Evolutionary conservation across 2,797 vertebrate genomes (phyloP).

Genomic region (Poliocrania exsul): DNA sequence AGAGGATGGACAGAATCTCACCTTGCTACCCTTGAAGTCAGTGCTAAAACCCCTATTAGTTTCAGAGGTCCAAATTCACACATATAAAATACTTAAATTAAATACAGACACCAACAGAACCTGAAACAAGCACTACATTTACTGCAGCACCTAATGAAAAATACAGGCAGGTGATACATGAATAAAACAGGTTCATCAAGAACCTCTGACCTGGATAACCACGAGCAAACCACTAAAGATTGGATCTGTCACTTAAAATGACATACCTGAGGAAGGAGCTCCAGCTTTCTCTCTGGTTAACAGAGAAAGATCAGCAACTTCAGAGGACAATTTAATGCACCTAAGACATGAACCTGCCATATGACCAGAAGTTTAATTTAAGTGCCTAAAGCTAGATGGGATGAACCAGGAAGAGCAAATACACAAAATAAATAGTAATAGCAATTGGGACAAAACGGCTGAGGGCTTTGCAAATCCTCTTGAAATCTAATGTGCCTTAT

Average conservation of each 20-base stretch:
- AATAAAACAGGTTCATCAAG: background rate
- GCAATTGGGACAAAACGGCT: background rate
- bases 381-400: background rate
- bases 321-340: background rate
- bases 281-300: background rate
- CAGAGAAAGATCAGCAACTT: background rate
- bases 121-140: background rate
- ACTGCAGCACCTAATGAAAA: background rate
- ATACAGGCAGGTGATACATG: background rate
- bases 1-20: background rate
- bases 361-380: background rate
- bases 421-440: background rate
- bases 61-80: background rate
- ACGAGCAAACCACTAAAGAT: background rate
- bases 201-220: background rate
- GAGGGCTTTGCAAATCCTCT: constrained; percentile 20
- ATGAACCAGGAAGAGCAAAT: background rate
- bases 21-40: background rate
- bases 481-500: background rate
- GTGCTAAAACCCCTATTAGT: background rate
- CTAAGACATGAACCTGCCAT: background rate
- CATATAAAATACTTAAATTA: background rate
- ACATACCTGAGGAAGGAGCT: background rate
- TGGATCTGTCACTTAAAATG: background rate
- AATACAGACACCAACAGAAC: background rate